These are phyloP conservation scores for Helicoverpa armigera DNA, from an alignment of 1,140 invertebrate genomes.

Conservation along the genomic window DNA sequence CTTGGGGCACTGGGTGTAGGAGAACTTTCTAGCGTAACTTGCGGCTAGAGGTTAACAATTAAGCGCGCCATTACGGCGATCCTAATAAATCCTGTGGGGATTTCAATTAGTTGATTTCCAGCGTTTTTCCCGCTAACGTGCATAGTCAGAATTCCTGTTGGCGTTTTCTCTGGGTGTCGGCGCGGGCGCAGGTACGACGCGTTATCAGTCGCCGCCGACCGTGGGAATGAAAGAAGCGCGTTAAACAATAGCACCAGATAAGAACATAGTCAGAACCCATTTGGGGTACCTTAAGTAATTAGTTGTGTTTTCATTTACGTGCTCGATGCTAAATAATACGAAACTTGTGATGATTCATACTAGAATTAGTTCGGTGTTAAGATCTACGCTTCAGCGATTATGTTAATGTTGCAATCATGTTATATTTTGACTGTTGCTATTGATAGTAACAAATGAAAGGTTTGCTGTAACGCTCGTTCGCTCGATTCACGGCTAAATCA, in stretches of 20 bases:
- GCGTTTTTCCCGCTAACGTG: slow-evolving; percentile 42
- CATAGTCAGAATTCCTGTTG: slow-evolving; percentile 60
- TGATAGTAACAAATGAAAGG: slow-evolving; percentile 48
- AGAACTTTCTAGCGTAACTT: slow-evolving; percentile 24
- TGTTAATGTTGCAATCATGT: slow-evolving; percentile 42
- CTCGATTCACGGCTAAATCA: slow-evolving; percentile 34
- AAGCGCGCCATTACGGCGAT: slow-evolving; percentile 34
- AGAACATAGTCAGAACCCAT: slow-evolving; percentile 78
- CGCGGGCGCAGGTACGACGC: slow-evolving; percentile 68
- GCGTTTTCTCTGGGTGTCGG: slow-evolving; percentile 47
- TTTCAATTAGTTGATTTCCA: slow-evolving; percentile 48
- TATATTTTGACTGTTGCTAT: slow-evolving; percentile 40
- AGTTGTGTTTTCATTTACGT: slow-evolving; percentile 70
- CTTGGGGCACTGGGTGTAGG: neutral
- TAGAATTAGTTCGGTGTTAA: slow-evolving; percentile 19
- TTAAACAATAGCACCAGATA: slow-evolving; percentile 85
- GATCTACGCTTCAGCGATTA: slow-evolving; percentile 39
- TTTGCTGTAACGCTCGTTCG: neutral
- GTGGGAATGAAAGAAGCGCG: slow-evolving; percentile 85
- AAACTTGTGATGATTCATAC: slow-evolving; percentile 37
- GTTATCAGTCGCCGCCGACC: slow-evolving; percentile 79
- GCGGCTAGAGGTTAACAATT: slow-evolving; percentile 27
- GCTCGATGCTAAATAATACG: slow-evolving; percentile 58
- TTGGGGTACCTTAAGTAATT: slow-evolving; percentile 81
- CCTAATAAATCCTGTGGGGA: slow-evolving; percentile 42